Evolutionary conservation across 1,140 invertebrate species (phyloP).

Genomic region (Penaeus indicus): DNA sequence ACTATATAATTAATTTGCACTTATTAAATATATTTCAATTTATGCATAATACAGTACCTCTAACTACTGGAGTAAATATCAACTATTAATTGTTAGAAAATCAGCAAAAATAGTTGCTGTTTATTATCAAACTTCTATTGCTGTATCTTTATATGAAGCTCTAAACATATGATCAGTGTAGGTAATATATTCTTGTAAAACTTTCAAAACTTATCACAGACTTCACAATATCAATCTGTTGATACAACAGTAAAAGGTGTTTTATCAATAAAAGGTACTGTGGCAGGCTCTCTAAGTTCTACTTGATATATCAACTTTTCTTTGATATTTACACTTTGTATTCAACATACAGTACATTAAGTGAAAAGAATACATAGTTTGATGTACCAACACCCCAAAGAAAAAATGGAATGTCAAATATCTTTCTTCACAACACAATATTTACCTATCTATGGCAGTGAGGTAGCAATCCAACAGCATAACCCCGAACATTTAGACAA

Average conservation of each 20-base stretch:
- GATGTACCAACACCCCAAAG: neutral
- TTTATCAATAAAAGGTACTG: neutral
- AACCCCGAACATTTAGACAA: neutral
- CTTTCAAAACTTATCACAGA: too few relatives aligned
- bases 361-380: neutral
- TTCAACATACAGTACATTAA: neutral
- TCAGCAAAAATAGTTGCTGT: too few relatives aligned
- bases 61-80: too few relatives aligned
- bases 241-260: neutral
- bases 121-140: too few relatives aligned
- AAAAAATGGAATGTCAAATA: conserved; percentile 18
- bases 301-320: neutral
- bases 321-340: neutral
- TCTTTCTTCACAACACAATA: neutral
- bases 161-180: too few relatives aligned
- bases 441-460: conserved; percentile 6
- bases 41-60: too few relatives aligned
- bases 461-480: conserved; percentile 3
- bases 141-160: too few relatives aligned
- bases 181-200: too few relatives aligned
- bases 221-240: neutral
- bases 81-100: too few relatives aligned
- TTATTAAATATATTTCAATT: too few relatives aligned
- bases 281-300: neutral
- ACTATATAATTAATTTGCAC: too few relatives aligned